A percentile compares a stretch with the other conserved stretches of the same genome.
These are phyloP conservation scores for Rhabdomys pumilio DNA, from an alignment of 2,797 vertebrate species.

Conservation along the genomic window DNA sequence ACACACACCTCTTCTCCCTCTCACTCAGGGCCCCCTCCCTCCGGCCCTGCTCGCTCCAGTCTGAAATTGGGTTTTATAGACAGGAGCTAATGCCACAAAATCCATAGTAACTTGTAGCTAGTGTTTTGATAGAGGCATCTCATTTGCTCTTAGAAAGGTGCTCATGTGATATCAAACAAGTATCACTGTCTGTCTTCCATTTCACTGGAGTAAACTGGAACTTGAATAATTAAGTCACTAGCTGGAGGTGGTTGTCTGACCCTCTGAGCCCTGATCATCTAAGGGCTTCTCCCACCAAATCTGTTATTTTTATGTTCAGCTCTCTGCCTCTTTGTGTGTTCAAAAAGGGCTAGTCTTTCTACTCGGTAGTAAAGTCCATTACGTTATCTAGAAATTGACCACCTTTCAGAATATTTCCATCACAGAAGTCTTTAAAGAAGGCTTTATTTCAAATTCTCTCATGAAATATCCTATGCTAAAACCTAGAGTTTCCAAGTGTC, in stretches of 20 bases:
- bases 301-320: conserved; percentile 8
- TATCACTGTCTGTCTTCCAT: conserved; percentile 7
- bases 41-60: too few relatives aligned
- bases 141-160: neutral
- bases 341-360: neutral
- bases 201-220: conserved; percentile 30
- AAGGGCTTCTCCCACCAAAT: neutral
- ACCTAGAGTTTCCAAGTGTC: neutral
- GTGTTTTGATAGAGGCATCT: conserved; percentile 24
- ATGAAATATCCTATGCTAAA: neutral
- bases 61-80: neutral
- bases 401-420: neutral
- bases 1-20: too few relatives aligned
- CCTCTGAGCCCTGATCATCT: neutral
- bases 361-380: neutral
- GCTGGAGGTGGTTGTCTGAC: neutral
- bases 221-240: neutral
- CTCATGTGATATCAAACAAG: neutral
- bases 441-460: neutral
- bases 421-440: neutral
- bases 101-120: neutral
- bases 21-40: too few relatives aligned
- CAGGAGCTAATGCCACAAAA: neutral
- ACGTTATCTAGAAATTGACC: neutral
- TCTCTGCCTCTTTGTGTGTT: neutral